Percentiles rank a stretch among this genome's conserved stretches.
Evolutionary conservation across 1,140 invertebrate species (phyloP).

Genomic region (Drosophila littoralis): DNA sequence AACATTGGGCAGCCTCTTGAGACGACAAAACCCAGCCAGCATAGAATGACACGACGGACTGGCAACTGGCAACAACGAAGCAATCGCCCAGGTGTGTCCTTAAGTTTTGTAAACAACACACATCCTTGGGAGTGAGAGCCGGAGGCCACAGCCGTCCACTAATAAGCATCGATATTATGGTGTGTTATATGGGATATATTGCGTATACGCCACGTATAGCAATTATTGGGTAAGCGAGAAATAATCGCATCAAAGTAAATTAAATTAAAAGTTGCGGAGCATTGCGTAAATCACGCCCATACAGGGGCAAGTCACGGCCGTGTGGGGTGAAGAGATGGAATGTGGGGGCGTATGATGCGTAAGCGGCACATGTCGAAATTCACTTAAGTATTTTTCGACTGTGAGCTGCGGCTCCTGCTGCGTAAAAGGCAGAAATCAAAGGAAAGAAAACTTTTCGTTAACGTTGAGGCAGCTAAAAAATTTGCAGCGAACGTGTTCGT

Average conservation of each 20-base stretch:
- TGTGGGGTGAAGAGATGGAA: background rate
- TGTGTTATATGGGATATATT: slow-evolving; percentile 14
- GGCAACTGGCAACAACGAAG: background rate
- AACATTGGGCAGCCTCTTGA: slow-evolving; percentile 79
- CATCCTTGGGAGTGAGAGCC: slow-evolving; percentile 8
- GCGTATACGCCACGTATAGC: slow-evolving; percentile 59
- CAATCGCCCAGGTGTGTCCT: slow-evolving; percentile 49
- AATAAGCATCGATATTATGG: slow-evolving; percentile 55
- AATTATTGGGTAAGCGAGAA: slow-evolving; percentile 65
- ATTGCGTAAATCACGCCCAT: slow-evolving; percentile 67
- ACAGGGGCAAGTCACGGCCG: background rate
- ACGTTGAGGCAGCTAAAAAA: slow-evolving; percentile 54
- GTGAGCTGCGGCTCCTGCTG: slow-evolving; percentile 13
- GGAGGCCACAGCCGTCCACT: slow-evolving; percentile 9
- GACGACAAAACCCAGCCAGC: slow-evolving; percentile 34
- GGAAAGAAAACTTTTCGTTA: slow-evolving; percentile 58
- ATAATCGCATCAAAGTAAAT: slow-evolving; percentile 77
- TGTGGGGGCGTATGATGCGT: slow-evolving; percentile 38
- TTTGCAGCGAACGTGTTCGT: slow-evolving; percentile 60
- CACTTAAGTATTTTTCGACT: slow-evolving; percentile 70
- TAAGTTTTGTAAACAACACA: slow-evolving; percentile 47
- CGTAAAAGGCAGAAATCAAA: slow-evolving; percentile 65
- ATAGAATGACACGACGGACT: background rate
- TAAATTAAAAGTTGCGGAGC: slow-evolving; percentile 71
- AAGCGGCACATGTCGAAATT: slow-evolving; percentile 73